phyloP scores from a whole-genome alignment of 2,113 vertebrate genomes.

The Alces alces region DNA sequence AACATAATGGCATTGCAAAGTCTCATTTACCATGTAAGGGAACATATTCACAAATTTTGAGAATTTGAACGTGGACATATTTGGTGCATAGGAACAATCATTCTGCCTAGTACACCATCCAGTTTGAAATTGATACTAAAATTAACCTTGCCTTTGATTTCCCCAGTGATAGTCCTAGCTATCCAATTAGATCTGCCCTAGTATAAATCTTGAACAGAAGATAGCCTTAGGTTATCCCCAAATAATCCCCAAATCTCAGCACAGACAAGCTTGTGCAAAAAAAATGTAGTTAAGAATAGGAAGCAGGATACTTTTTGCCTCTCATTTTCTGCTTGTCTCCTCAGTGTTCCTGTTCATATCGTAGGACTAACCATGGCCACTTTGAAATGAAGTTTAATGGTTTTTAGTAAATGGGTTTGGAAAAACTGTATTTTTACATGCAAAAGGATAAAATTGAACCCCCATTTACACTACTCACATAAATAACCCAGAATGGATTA shows the following conservation, averaged over 20 bases:
- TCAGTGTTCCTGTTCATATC: neutral
- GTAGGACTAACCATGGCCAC: neutral
- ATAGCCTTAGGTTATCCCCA: neutral
- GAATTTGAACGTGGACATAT: neutral
- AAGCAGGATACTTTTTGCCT: neutral
- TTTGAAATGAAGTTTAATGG: neutral
- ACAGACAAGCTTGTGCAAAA: neutral
- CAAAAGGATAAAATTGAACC: neutral
- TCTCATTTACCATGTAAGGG: neutral
- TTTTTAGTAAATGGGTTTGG: neutral
- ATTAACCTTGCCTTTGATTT: neutral
- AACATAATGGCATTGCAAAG: neutral
- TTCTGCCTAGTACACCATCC: neutral
- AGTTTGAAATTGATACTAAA: neutral
- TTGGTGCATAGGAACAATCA: neutral
- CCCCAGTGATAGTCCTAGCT: neutral
- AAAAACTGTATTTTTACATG: neutral
- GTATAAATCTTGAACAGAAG: neutral
- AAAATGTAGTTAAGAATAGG: neutral
- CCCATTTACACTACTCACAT: neutral
- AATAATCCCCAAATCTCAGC: neutral
- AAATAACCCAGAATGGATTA: neutral
- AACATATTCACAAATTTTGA: neutral
- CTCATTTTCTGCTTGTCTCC: neutral
- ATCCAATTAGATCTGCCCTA: neutral